These are phyloP conservation scores for Hiodon tergisus DNA, from an alignment of 2,113 vertebrate genomes.

Conservation along the genomic window DNA sequence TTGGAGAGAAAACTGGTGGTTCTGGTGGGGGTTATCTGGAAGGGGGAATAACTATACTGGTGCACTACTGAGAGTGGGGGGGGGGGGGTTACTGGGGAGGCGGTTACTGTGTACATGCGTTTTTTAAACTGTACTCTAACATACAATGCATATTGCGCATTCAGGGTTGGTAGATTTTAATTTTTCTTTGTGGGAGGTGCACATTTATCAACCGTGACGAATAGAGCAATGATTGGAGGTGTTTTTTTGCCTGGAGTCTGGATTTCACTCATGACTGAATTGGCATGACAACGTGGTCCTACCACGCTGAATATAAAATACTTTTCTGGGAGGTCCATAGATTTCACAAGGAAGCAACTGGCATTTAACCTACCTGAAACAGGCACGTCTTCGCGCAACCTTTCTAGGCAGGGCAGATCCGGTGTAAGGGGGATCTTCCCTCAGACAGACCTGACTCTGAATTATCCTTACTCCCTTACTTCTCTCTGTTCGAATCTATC, in stretches of 20 bases:
- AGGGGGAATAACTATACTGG: not conserved
- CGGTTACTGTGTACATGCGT: not conserved
- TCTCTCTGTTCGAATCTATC: too few species aligned
- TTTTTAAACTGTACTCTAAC: not conserved
- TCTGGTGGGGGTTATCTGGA: not conserved
- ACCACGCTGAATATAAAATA: not conserved
- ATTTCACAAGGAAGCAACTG: too few species aligned
- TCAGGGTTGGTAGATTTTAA: not conserved
- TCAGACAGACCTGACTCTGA: too few species aligned
- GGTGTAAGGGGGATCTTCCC: too few species aligned
- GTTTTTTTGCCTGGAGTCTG: not conserved
- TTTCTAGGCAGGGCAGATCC: too few species aligned
- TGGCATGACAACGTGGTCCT: not conserved
- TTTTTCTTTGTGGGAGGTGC: too few species aligned
- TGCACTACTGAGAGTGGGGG: not conserved
- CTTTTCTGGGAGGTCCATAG: not conserved
- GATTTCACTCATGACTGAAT: not conserved
- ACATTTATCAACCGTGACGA: not conserved
- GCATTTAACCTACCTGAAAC: too few species aligned
- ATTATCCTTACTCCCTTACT: too few species aligned
- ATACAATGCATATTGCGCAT: not conserved
- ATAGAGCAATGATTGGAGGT: not conserved
- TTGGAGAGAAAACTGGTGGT: slow-evolving; percentile 23
- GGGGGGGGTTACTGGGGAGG: not conserved
- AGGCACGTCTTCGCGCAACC: too few species aligned